Evolutionary conservation across 2,113 vertebrate species (phyloP), one percentile per base, ranked within the genome.

Genomic region (Clarias macrocephalus): DNA sequence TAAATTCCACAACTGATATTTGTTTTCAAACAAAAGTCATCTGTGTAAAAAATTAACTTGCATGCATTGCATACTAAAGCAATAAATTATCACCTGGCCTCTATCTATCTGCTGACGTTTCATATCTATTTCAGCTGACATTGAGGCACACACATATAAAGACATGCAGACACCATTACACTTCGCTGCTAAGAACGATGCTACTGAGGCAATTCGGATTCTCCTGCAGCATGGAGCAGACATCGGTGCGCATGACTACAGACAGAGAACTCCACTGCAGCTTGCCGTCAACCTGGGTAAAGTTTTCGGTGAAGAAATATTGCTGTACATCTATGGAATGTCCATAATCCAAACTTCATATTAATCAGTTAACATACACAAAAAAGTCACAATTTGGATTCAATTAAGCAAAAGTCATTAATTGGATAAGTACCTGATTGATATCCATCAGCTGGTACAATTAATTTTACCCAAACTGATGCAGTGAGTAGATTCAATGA

Each of bases 121-220:
- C 48, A 48, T 48, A 48, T 48, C 48, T 82, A 1, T 82, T 59
- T 84, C 60, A 95, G 94, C 92, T 83, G 91, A 93, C 33, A 77
- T 86, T 0, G 92, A 89, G 54, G 90, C 90, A 56, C 65, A 30
- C 60, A 94, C 93, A 2, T 1, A 82, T 9, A 87, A 87, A 62
- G 92, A 93, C 89, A 82, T 87, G 48, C 93, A 94, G 87, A 95
- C 93, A 2, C 93, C 93, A 1, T 90, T 95, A 83, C 94, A 95
- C 90, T 95, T 89, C 4, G 94, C 94, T 23, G 93, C 93, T 15
- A 95, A 95, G 89, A 92, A 94, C 0, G 93, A 94, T 4, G 93
- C 94, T 0, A 76, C 92, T 0, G 57, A 66, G 0, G 89, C 92
- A 0, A 84, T 94, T 82, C 85, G 83, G 56, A 88, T 93, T 13